phyloP scores from a whole-genome alignment of 2,797 vertebrate genomes.

The Rhinophrynus dorsalis region DNA sequence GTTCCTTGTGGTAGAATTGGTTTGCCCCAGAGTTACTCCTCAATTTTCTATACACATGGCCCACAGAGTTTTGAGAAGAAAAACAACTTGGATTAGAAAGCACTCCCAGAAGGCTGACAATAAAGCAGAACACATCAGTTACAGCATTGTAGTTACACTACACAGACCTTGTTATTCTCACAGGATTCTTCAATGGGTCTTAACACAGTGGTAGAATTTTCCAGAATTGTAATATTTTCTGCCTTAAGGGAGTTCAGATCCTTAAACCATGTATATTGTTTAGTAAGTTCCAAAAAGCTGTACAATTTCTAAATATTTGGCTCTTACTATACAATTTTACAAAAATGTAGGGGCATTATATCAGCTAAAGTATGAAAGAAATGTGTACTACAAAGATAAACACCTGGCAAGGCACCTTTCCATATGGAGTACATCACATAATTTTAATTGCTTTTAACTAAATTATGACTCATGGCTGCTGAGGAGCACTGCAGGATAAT shows the following conservation, averaged over 20 bases:
- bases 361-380: too few species aligned
- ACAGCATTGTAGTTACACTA: neutral
- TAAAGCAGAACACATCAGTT: neutral
- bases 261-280: too few species aligned
- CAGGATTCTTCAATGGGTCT: neutral
- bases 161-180: neutral
- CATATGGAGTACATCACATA: constrained; percentile 61
- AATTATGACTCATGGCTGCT: constrained; percentile 60
- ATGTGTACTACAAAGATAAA: too few species aligned
- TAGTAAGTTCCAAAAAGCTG: too few species aligned
- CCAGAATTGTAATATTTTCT: constrained; percentile 52
- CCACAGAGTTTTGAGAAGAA: too few species aligned
- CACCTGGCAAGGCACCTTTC: constrained; percentile 61
- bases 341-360: too few species aligned
- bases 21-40: too few species aligned
- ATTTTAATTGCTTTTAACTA: constrained; percentile 70
- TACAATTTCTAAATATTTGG: too few species aligned
- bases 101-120: neutral
- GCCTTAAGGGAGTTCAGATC: constrained; percentile 18
- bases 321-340: too few species aligned
- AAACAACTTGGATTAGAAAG: neutral
- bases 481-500: constrained; percentile 53
- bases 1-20: too few species aligned
- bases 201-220: constrained; percentile 51
- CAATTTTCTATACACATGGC: too few species aligned